These are phyloP conservation scores for Theristus sp. DNA, from an alignment of 2,888 invertebrate species.

Conservation along the genomic window DNA sequence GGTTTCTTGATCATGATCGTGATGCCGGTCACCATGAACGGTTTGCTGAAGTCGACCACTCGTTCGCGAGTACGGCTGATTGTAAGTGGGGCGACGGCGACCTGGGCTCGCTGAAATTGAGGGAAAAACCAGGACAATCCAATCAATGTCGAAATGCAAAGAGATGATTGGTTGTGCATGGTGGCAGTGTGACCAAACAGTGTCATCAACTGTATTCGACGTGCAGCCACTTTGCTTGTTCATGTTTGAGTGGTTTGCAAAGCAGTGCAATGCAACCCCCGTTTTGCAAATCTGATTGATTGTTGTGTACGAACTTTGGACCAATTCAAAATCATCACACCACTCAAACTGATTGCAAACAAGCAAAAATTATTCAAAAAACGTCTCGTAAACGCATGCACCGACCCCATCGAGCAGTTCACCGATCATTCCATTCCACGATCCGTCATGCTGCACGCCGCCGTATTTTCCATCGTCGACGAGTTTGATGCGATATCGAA, in stretches of 20 bases:
- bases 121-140: neutral
- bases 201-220: too few relatives aligned
- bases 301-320: too few relatives aligned
- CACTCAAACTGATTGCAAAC: too few relatives aligned
- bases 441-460: constrained; percentile 21
- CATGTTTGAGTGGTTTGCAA: neutral
- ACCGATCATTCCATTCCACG: constrained; percentile 29
- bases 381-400: neutral
- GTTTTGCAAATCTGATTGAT: too few relatives aligned
- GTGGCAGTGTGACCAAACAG: too few relatives aligned
- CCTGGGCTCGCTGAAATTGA: constrained; percentile 63
- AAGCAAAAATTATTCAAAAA: neutral
- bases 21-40: constrained; percentile 86
- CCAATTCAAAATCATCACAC: too few relatives aligned
- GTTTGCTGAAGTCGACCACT: constrained; percentile 91
- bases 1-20: constrained; percentile 86
- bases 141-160: too few relatives aligned
- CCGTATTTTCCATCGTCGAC: constrained; percentile 31
- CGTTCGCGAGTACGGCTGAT: constrained; percentile 83
- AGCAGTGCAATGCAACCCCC: too few relatives aligned
- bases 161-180: too few relatives aligned
- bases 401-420: constrained; percentile 14
- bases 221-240: neutral
- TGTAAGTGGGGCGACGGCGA: constrained; percentile 82
- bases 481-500: constrained; percentile 30